Percentiles rank a stretch among this genome's conserved stretches.
Evolutionary conservation across 2,113 vertebrate species (phyloP).

Genomic region (Lamprotornis superbus): DNA sequence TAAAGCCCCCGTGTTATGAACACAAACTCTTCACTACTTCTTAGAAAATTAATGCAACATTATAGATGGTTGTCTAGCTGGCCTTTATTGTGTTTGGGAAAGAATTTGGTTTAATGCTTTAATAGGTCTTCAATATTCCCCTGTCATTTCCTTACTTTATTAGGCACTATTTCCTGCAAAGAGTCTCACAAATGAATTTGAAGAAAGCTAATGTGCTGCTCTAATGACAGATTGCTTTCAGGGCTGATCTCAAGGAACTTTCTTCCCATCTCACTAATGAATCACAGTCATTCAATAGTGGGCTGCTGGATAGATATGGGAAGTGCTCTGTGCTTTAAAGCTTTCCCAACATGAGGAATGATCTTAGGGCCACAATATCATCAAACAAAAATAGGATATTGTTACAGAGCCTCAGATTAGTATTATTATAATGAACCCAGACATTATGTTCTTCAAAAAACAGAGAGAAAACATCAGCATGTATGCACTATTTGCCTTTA

Average conservation of each 20-base stretch:
- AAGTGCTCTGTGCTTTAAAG: background rate
- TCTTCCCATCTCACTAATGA: background rate
- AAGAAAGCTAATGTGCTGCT: background rate
- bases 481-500: background rate
- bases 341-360: background rate
- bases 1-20: background rate
- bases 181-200: constrained; percentile 6
- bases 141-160: constrained; percentile 41
- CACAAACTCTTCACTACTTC: background rate
- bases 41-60: background rate
- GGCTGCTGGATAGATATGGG: background rate
- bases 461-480: background rate
- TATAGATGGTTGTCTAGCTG: background rate
- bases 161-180: constrained; percentile 35
- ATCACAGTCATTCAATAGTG: background rate
- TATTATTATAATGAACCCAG: background rate
- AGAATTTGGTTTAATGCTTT: background rate
- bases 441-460: background rate
- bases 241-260: constrained; percentile 6
- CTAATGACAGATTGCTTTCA: constrained; percentile 32
- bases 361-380: background rate
- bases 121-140: background rate
- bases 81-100: background rate
- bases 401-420: background rate
- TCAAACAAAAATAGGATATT: background rate